A percentile compares a stretch with the other conserved stretches of the same genome.
Conservation (phyloP, 2,113 vertebrate genomes). For the Catagonus wagneri region DNA sequence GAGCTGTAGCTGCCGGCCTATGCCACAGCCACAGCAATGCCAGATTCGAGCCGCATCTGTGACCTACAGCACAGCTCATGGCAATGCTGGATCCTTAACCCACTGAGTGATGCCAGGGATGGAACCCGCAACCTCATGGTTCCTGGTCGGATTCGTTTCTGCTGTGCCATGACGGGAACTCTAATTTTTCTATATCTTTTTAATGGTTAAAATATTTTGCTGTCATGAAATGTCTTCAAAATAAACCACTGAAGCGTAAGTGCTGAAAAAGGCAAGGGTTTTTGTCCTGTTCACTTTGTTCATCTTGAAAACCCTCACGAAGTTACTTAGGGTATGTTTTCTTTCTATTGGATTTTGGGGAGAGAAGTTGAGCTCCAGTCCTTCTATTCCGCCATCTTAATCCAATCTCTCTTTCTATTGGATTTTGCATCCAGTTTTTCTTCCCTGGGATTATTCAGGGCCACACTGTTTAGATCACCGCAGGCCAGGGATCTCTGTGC, state of each 20-base stretch:
- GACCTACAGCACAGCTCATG: too few relatives aligned
- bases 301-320: neutral
- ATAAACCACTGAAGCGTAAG: neutral
- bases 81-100: too few relatives aligned
- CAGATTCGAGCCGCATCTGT: too few relatives aligned
- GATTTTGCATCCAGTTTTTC: neutral
- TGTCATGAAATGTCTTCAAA: neutral
- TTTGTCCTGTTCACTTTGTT: neutral
- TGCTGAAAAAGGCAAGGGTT: neutral
- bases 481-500: neutral
- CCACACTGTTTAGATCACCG: neutral
- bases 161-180: too few relatives aligned
- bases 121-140: too few relatives aligned
- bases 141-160: too few relatives aligned
- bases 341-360: neutral
- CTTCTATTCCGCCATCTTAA: too few relatives aligned
- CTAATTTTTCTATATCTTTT: slow-evolving; percentile 4
- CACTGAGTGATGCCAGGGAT: too few relatives aligned
- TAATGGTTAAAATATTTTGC: neutral
- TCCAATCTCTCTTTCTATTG: neutral
- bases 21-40: too few relatives aligned
- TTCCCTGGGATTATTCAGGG: neutral
- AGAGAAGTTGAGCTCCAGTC: too few relatives aligned
- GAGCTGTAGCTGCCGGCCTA: too few relatives aligned
- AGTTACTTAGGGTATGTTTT: neutral